A percentile compares a stretch with the other conserved stretches of the same genome.
Conservation (phyloP, 2,113 vertebrate species). For the Alexandromys fortis region DNA sequence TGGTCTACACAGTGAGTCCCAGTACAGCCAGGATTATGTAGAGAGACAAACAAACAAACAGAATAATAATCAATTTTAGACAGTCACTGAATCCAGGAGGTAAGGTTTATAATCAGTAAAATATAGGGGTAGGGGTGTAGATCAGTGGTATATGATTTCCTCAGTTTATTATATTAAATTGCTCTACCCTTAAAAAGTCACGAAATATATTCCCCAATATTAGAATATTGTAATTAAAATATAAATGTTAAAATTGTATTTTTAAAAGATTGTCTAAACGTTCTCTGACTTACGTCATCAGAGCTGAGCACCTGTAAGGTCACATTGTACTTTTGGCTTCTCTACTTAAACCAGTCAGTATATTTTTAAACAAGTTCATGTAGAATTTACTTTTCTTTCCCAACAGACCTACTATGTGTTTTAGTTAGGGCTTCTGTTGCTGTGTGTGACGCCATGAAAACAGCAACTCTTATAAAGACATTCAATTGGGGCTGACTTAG, state of each 20-base stretch:
- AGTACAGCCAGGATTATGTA: not conserved
- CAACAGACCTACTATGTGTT: not conserved
- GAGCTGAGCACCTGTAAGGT: not conserved
- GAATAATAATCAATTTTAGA: not conserved
- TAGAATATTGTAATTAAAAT: not conserved
- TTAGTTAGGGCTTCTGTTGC: not conserved
- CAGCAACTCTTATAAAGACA: not conserved
- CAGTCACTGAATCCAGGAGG: not conserved
- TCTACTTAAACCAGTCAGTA: slow-evolving; percentile 15
- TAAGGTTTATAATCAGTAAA: slow-evolving; percentile 23
- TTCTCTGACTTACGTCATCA: not conserved
- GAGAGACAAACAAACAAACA: not conserved
- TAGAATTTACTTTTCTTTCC: slow-evolving; percentile 36
- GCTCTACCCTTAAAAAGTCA: slow-evolving; percentile 28
- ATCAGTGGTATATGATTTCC: not conserved
- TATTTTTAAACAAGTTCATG: slow-evolving; percentile 27
- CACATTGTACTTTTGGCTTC: slow-evolving; percentile 27
- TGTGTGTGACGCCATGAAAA: not conserved
- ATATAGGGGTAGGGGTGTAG: not conserved
- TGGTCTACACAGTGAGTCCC: not conserved
- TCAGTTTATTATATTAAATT: not conserved
- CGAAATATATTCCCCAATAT: slow-evolving; percentile 4
- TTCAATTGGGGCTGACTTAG: no score
- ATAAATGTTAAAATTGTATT: not conserved
- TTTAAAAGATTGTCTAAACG: not conserved